Evolutionary conservation across 2,797 vertebrate genomes (phyloP), one percentile per base, ranked within the genome.

Genomic region (Pogonophryne albipinna): DNA sequence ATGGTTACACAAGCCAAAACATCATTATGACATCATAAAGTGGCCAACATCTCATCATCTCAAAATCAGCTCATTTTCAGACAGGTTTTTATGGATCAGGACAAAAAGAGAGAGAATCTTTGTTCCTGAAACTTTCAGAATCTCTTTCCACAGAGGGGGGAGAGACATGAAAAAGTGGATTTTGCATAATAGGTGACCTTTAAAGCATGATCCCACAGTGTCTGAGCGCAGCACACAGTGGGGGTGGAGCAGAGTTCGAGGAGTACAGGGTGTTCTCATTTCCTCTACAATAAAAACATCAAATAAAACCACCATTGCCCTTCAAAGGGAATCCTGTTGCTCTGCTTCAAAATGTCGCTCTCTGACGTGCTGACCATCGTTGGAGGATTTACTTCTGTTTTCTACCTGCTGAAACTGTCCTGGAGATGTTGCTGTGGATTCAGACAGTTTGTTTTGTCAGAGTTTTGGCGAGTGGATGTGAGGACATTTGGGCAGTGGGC

Each of bases 401-500:
- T 84, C 61, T 78, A 83, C 61, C 60, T 94, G 58, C 71, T 95
- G 44, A 91, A 75, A 57, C 64, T 91, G 65, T 50, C 78, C 11
- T 95, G 94, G 94, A 85, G n/a, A 59, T 93, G 90, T 56, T 95
- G 92, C 87, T 65, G 75, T 61, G 94, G 90, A 56, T 85, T 95
- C 56, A 90, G 67, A 73, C 44, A 85, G 4, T 94, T 91, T 63
- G 2, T 95, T 50, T 59, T 94, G 45, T 95, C 95, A 17, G 65
- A 82, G 9, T 10, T 90, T 47, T 95, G 93, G 93, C 83, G 80
- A 44, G 80, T 86, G 51, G 87, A 95, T 62, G 69, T 96, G 44
- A 91, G 72, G 69, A 82, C 19, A 10, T 94, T 88, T 20, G 95
- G 95, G 1, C 86, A 86, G 79, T 96, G 95, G 95, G 95, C 95